These are phyloP conservation scores for Ploceus nigricollis DNA, from an alignment of 2,113 vertebrate species.

Conservation along the genomic window DNA sequence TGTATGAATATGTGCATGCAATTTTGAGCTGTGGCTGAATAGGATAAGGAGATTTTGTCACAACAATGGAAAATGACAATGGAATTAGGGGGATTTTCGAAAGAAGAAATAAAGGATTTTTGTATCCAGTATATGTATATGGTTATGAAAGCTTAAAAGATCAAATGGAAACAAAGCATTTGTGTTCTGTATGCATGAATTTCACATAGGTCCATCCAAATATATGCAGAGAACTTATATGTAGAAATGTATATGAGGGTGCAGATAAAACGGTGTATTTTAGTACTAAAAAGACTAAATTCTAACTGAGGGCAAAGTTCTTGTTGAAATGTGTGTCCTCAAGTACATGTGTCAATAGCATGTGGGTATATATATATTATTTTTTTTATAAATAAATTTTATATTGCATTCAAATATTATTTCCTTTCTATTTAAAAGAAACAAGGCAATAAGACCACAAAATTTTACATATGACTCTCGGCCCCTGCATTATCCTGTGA, in stretches of 20 bases:
- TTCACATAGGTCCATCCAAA: not conserved
- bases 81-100: slow-evolving; percentile 28
- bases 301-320: not conserved
- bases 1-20: not conserved
- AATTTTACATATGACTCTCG: not conserved
- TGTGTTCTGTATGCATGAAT: not conserved
- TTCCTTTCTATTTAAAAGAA: not conserved
- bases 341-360: not conserved
- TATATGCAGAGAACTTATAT: not conserved
- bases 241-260: not conserved
- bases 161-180: not conserved
- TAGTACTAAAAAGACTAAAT: not conserved
- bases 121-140: not conserved
- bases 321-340: not conserved
- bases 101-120: not conserved
- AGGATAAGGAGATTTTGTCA: slow-evolving; percentile 1
- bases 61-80: not conserved
- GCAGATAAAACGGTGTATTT: not conserved
- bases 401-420: not conserved
- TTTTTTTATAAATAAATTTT: not conserved
- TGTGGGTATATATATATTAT: not conserved
- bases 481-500: not conserved
- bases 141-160: not conserved
- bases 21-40: not conserved
- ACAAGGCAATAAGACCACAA: not conserved